A percentile compares a stretch with the other conserved stretches of the same genome.
Evolutionary conservation across 1,140 invertebrate genomes (phyloP).

Genomic region (Eupeodes corollae): DNA sequence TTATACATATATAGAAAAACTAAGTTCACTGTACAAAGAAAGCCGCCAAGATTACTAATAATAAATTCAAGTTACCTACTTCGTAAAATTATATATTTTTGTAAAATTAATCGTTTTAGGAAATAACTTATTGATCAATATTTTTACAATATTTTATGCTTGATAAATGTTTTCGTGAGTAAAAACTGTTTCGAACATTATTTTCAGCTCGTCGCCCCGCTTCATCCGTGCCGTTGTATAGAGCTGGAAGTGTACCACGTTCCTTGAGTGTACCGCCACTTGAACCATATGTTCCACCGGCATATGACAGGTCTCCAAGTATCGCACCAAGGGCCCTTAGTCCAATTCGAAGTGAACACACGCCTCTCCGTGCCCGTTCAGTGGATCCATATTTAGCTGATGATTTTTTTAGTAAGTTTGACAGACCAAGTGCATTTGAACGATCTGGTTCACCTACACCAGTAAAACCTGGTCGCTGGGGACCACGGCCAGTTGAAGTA

Average conservation of each 20-base stretch:
- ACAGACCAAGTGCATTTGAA: conserved; percentile 37
- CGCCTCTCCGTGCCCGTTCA: conserved; percentile 34
- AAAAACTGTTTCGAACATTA: neutral
- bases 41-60: too few species aligned
- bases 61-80: too few species aligned
- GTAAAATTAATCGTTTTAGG: too few species aligned
- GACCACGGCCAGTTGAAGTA: conserved; percentile 50
- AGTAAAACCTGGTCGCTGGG: conserved; percentile 52
- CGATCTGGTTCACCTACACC: conserved; percentile 49
- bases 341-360: conserved; percentile 33
- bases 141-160: too few species aligned
- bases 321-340: conserved; percentile 16
- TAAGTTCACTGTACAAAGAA: too few species aligned
- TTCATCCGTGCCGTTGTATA: conserved; percentile 26
- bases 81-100: too few species aligned
- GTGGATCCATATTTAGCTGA: conserved; percentile 38
- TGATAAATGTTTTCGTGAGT: too few species aligned
- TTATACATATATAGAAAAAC: too few species aligned
- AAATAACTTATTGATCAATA: too few species aligned
- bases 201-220: conserved; percentile 28
- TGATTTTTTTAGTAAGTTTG: conserved; percentile 42
- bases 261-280: conserved; percentile 22
- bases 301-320: neutral
- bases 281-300: conserved; percentile 22
- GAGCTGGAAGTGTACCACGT: conserved; percentile 27